phyloP scores from a whole-genome alignment of 2,113 vertebrate species.

The Apaloderma vittatum region DNA sequence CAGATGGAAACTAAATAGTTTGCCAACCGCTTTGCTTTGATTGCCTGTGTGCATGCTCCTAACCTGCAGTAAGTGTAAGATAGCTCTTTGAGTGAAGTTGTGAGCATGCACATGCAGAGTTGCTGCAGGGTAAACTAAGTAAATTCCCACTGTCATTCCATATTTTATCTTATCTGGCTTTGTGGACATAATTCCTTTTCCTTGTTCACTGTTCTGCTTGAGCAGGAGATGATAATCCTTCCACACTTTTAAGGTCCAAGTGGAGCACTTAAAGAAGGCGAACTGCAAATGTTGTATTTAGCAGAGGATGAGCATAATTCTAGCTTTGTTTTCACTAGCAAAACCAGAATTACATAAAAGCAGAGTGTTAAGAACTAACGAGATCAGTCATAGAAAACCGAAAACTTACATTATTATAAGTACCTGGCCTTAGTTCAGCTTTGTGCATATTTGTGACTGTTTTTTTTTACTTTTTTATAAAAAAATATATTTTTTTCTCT shows the following conservation, averaged over 20 bases:
- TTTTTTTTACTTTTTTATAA: background rate
- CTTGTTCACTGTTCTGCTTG: background rate
- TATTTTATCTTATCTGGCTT: background rate
- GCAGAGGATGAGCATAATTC: background rate
- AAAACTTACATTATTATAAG: background rate
- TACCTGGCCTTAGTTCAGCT: background rate
- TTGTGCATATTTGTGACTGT: background rate
- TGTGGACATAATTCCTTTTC: background rate
- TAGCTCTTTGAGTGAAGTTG: background rate
- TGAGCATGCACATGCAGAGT: background rate
- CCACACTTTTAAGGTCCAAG: background rate
- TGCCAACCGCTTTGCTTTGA: background rate
- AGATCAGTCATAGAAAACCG: background rate
- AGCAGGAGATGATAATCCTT: background rate
- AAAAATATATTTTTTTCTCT: background rate
- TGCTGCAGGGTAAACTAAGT: background rate
- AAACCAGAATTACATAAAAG: background rate
- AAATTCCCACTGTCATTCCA: background rate
- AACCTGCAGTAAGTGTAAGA: background rate
- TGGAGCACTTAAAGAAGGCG: background rate
- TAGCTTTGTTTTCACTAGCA: background rate
- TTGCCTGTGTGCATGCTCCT: background rate
- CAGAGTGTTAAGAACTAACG: background rate
- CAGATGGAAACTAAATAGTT: background rate
- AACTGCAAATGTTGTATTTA: background rate